Evolutionary conservation across 2,888 invertebrate species (phyloP), one percentile per base, ranked within the genome.

Genomic region (Idaea biselata): DNA sequence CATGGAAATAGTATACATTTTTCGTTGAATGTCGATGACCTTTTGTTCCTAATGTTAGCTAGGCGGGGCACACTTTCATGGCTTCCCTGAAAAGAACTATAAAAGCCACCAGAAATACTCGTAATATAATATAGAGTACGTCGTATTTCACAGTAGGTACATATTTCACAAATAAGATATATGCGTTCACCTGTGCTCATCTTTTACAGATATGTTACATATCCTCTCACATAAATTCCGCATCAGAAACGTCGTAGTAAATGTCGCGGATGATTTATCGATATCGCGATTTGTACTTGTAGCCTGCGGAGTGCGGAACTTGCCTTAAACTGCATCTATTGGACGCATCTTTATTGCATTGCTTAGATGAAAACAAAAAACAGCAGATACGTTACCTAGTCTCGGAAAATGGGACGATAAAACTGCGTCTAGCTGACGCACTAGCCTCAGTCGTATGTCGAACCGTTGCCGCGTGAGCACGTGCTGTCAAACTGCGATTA

Each of bases 231-330:
- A 67, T 72, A 64, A 58, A 59, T 60, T 60, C 31, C 58, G 67
- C 61, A 61, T 63, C 65, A 61, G 63, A 66, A 67, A 73, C 72
- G 59, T 11, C 68, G 71, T 71, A 16, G 1, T 55, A 16, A 55
- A 17, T 67, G 69, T 66, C 71, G 62, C 69, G 55, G 61, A 67
- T 31, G 60, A 60, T 61, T 62, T 69, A 73, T 76, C 65, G 73
- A 75, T 79, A 76, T 76, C 66, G 74, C 72, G 78, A 76, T 78
- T 71, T 73, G 64, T 75, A 77, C 76, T 78, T 74, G 44, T 44
- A 44, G 11, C 44, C 11, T 11, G 8, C 11, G 11, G 11, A 14
- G 14, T 44, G 0, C 2, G 44, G 3, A 44, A 2, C 44, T 14
- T 11, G 3, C 11, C 11, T 44, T 11, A 66, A 74, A 73, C 62